A percentile compares a stretch with the other conserved stretches of the same genome.
phyloP scores from a whole-genome alignment of 2,797 vertebrate species.

The Merluccius polli region DNA sequence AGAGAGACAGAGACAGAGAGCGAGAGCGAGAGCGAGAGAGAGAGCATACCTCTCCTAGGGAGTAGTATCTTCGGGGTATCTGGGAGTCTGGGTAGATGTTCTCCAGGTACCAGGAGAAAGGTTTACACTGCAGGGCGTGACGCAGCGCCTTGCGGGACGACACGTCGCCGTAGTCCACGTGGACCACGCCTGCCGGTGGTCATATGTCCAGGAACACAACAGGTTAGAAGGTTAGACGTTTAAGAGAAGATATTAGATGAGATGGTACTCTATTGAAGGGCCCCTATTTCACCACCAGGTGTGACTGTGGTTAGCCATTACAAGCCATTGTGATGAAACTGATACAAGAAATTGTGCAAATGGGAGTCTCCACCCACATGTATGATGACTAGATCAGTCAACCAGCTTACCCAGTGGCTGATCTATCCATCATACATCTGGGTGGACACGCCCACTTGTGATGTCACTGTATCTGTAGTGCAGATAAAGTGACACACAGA shows the following conservation, averaged over 20 bases:
- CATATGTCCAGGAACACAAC: too few relatives aligned
- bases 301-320: too few relatives aligned
- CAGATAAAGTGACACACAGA: too few relatives aligned
- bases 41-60: conserved; percentile 93
- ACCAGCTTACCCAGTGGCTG: too few relatives aligned
- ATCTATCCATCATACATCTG: too few relatives aligned
- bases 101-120: conserved; percentile 98
- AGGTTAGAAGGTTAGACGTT: background rate
- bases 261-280: too few relatives aligned
- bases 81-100: conserved; percentile 97
- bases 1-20: background rate
- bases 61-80: conserved; percentile 96
- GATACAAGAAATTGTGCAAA: too few relatives aligned
- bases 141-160: conserved; percentile 86
- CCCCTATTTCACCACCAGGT: too few relatives aligned
- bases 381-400: too few relatives aligned
- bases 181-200: conserved; percentile 82
- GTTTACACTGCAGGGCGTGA: conserved; percentile 86
- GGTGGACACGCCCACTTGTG: too few relatives aligned
- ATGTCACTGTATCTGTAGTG: too few relatives aligned
- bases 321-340: background rate
- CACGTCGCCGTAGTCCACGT: conserved; percentile 94
- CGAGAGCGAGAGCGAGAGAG: conserved; percentile 42
- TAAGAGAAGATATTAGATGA: background rate
- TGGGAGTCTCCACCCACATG: too few relatives aligned